A percentile compares a stretch with the other conserved stretches of the same genome.
Evolutionary conservation across 1,140 invertebrate species (phyloP).

Genomic region (Drosophila miranda): DNA sequence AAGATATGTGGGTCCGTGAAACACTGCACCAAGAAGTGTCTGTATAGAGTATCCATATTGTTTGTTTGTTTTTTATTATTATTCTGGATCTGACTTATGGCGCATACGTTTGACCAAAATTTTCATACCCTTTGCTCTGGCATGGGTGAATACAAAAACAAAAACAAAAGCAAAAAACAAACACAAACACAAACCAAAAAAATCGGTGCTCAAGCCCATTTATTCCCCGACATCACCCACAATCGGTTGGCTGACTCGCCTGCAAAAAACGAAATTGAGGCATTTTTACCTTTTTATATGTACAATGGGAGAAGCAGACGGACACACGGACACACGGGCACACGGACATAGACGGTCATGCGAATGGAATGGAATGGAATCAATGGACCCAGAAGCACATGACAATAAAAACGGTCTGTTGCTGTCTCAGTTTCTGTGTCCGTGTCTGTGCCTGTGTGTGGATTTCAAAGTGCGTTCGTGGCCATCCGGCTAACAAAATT

Average conservation of each 20-base stretch:
- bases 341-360: conserved; percentile 23
- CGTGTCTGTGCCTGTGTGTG: background rate
- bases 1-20: too few species aligned
- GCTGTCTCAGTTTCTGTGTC: conserved; percentile 3
- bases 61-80: too few species aligned
- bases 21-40: too few species aligned
- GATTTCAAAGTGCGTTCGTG: conserved; percentile 4
- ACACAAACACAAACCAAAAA: too few species aligned
- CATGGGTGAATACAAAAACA: conserved; percentile 3
- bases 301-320: conserved; percentile 15
- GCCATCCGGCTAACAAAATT: conserved; percentile 21
- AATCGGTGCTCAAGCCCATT: conserved; percentile 22
- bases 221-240: conserved; percentile 22
- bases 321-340: conserved; percentile 4
- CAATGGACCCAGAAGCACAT: conserved; percentile 55
- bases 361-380: conserved; percentile 46
- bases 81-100: too few species aligned
- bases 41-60: too few species aligned
- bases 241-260: conserved; percentile 47
- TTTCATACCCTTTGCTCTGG: background rate
- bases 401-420: conserved; percentile 52
- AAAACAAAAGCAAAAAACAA: too few species aligned
- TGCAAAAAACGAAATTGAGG: conserved; percentile 48
- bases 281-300: conserved; percentile 59
- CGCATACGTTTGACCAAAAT: background rate